A percentile compares a stretch with the other conserved stretches of the same genome.
phyloP scores from a whole-genome alignment of 1,140 invertebrate species.

The Lordiphosa collinella region DNA sequence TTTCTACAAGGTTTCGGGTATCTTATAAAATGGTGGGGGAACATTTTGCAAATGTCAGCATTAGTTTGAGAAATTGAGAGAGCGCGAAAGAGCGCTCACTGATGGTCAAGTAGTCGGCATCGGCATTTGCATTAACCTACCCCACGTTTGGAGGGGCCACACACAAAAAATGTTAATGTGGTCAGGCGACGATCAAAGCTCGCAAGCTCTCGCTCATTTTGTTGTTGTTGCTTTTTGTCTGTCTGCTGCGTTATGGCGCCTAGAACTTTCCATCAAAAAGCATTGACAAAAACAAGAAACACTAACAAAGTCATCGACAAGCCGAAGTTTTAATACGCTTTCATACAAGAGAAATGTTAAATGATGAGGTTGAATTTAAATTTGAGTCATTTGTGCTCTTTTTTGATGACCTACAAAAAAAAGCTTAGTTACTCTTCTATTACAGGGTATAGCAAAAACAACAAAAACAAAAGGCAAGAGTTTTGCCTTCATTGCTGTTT shows the following conservation, averaged over 20 bases:
- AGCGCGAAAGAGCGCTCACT: constrained; percentile 10
- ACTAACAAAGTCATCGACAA: neutral
- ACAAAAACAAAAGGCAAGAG: constrained; percentile 28
- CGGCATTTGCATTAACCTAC: constrained; percentile 67
- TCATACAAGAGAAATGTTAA: no score
- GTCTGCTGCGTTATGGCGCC: constrained; percentile 33
- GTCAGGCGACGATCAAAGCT: constrained; percentile 38
- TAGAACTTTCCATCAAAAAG: constrained; percentile 49
- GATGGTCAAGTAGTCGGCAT: constrained; percentile 20
- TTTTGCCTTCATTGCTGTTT: constrained; percentile 3
- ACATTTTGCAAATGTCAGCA: constrained; percentile 41
- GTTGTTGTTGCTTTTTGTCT: constrained; percentile 16
- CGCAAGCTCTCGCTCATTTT: constrained; percentile 20
- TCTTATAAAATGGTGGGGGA: constrained; percentile 1
- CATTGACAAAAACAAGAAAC: constrained; percentile 16
- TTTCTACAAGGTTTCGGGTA: constrained; percentile 14
- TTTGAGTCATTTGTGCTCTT: no score
- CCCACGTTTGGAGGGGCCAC: constrained; percentile 46
- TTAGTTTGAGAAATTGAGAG: constrained; percentile 19
- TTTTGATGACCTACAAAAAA: no score
- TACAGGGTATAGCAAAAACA: constrained; percentile 16
- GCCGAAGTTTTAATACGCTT: constrained; percentile 3
- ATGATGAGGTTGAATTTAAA: no score
- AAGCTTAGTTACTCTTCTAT: constrained; percentile 3
- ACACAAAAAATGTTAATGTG: constrained; percentile 47